Base-by-base conservation (phyloP, 37 sponge, comb jelly and placozoan genomes). In the Sycon ciliatum region DNA sequence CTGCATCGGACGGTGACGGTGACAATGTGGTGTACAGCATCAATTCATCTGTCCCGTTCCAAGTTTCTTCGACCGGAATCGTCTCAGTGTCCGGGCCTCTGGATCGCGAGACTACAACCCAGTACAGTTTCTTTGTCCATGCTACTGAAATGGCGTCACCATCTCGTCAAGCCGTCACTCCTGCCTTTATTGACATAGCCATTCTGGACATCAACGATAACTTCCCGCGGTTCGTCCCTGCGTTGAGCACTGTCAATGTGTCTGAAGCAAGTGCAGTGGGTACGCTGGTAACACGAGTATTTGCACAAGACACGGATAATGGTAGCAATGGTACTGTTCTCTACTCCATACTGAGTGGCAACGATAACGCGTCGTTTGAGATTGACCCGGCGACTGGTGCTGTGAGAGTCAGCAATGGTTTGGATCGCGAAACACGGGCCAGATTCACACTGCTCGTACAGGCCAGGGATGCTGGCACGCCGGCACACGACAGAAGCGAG, bases 131-230 rank as follows among this genome's bases (percentile, higher is more conserved):
- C 63, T 13, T 33, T 18, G 75, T 73, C 24, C 4, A 60, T 49
- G 35, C 16, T 78, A 71, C 26, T 56, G 67, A 5, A 32, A 29
- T 4, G 42, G 1, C 16, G 37, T 16, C 60, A 46, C 38, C 7
- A 11, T 0, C 32, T 9, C 63, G 7, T 23, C 24, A 9, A 60
- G 32, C 27, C 26, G 26, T 18, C 11, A 60, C 63, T 23, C 27
- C 23, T 23, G 60, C 71, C 37, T 27, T 40, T 3, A 63, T 87
- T 57, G 69, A 75, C 24, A 68, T 87, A 3, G 57, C 24, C 0
- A 39, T 86, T 26, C 38, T 11, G 1, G 84, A 88, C 65, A 37
- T 68, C 30, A 88, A 88, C 35, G 89, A 88, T 39, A 73, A 77
- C 7, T 27, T 60, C 0, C 84, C 89, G 22, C 22, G 33, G 7